Conservation (phyloP, 2,113 vertebrate species). For the Aepyceros melampus region DNA sequence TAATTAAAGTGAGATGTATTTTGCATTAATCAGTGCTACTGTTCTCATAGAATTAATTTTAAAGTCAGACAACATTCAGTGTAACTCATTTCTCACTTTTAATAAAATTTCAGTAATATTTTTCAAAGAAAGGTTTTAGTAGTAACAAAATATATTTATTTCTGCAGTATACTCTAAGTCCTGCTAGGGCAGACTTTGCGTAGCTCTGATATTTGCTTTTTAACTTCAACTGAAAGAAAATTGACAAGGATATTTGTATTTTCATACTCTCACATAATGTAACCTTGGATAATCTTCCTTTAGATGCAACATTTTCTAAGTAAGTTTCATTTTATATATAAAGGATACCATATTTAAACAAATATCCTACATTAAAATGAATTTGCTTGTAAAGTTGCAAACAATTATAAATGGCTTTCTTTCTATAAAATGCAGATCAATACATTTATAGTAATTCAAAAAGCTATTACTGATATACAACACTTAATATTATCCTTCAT, state of each 20-base stretch:
- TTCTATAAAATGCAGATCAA: background rate
- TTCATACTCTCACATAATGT: background rate
- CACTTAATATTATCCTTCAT: background rate
- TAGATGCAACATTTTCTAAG: background rate
- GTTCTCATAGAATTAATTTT: constrained; percentile 60
- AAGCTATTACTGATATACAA: background rate
- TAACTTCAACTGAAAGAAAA: constrained; percentile 20
- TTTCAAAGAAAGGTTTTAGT: background rate
- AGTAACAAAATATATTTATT: background rate
- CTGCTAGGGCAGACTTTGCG: background rate
- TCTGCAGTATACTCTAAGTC: background rate
- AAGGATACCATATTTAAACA: background rate
- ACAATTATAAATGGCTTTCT: background rate
- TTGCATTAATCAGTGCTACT: constrained; percentile 32
- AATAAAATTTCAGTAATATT: constrained; percentile 15
- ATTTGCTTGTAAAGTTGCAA: constrained; percentile 7
- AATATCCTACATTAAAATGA: background rate
- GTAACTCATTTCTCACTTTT: constrained; percentile 3
- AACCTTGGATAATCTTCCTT: background rate
- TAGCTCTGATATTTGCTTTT: background rate
- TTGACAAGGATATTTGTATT: background rate
- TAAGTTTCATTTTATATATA: background rate
- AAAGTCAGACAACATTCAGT: constrained; percentile 28
- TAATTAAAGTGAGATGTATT: constrained; percentile 45
- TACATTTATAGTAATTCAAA: background rate